Evolutionary conservation across 2,888 invertebrate species (phyloP).

Genomic region (Stenotaenia linearis): DNA sequence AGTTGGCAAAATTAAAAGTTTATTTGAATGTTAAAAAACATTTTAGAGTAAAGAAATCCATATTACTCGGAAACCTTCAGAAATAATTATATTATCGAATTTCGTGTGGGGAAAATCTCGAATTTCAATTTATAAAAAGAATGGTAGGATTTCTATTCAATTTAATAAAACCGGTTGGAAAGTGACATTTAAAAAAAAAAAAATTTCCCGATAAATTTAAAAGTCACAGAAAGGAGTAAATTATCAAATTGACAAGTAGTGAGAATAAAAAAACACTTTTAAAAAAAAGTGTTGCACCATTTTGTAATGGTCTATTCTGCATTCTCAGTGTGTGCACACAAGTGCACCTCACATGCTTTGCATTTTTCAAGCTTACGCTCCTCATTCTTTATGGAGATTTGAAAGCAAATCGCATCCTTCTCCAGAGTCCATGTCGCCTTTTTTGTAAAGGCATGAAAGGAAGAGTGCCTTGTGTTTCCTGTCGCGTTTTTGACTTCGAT

Average conservation of each 20-base stretch:
- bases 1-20: no score
- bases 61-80: no score
- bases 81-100: no score
- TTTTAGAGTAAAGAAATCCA: no score
- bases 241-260: not conserved
- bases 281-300: not conserved
- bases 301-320: constrained; percentile 14
- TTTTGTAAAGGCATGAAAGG: constrained; percentile 1
- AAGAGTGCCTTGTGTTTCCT: constrained; percentile 21
- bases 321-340: constrained; percentile 7
- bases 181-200: no score
- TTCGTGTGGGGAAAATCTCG: no score
- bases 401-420: constrained; percentile 21
- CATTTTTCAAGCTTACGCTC: constrained; percentile 16
- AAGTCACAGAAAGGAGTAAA: not conserved
- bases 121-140: no score
- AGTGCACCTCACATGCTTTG: constrained; percentile 11
- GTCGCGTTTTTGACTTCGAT: constrained; percentile 24
- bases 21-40: no score
- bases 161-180: no score
- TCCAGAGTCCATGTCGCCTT: constrained; percentile 11
- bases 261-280: not conserved
- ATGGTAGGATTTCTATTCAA: no score
- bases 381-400: constrained; percentile 26
- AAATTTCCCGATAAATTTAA: no score